Base-by-base conservation (phyloP, 1,140 invertebrate genomes). In the Eriosoma lanigerum region DNA sequence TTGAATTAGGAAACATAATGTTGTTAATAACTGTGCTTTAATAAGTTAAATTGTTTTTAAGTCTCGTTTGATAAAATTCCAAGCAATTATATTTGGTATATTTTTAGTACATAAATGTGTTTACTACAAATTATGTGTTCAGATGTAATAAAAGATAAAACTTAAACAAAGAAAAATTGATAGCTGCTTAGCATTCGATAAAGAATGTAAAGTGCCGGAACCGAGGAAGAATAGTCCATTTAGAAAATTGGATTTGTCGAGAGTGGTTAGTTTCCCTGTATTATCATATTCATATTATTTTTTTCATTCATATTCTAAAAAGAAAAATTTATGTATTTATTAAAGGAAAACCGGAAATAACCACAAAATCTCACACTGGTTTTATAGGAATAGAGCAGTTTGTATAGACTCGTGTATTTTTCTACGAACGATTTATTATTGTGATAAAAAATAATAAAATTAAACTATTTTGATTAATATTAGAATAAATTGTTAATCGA, bases 161-260 rank as follows among this genome's bases (percentile, higher is more conserved):
- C 12, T 38, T 3, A 38, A 32, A 26, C 1, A 62, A 26, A 58
- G 9, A 1, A 68, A 68, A 68, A 19, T 68, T n/a, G 10, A 48
- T 46, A 5, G 66, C 21, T 48, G 24, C 4, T 64, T 24, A 68
- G 64, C 46, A 68, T 46, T 68, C 21, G 21, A 26, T 48, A 68
- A 48, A 48, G 66, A 48, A 17, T 48, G 48, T 26, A 48, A 68
- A 68, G 44, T 24, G 32, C n/a, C n/a, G 19, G 64, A n/a, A 54
- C 19, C 24, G 19, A 56, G 8, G 21, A 75, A 54, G 50, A 75
- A 75, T 56, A 38, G 72, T 56, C 54, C 50, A 75, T 75, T 75
- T 56, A 58, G 72, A 56, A 56, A 54, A 75, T 75, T 54, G 72
- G 29, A 56, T 75, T 58, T 54, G n/a, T 32, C 72, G 54, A 50